Evolutionary conservation across 2,797 vertebrate genomes (phyloP).

Genomic region (Macropus fuliginosus): DNA sequence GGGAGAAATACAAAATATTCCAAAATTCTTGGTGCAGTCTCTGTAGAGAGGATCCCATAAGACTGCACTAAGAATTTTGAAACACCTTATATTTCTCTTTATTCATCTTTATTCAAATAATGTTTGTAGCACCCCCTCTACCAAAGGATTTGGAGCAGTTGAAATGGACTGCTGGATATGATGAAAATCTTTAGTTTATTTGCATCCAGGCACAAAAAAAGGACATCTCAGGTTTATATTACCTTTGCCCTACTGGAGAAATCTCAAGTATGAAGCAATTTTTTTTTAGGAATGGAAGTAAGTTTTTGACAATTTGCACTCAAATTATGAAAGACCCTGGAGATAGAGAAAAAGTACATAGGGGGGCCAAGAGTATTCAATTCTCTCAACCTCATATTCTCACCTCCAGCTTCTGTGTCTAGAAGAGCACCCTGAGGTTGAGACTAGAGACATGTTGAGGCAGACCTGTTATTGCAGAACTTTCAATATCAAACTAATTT

Average conservation of each 20-base stretch:
- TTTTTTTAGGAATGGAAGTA: neutral
- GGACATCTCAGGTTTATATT: neutral
- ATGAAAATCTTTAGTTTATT: neutral
- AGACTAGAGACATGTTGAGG: neutral
- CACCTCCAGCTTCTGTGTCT: neutral
- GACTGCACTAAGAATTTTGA: neutral
- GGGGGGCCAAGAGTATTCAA: neutral
- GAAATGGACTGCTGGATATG: neutral
- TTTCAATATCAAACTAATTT: neutral
- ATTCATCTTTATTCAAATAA: neutral
- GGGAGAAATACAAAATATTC: neutral
- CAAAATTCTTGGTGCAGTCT: neutral
- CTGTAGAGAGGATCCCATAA: neutral
- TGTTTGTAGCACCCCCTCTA: neutral
- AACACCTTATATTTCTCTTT: neutral
- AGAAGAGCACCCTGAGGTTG: neutral
- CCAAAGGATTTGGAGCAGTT: neutral
- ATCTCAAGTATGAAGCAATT: neutral
- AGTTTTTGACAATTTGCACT: neutral
- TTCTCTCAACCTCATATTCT: neutral
- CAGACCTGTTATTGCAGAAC: neutral
- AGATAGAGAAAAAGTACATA: neutral
- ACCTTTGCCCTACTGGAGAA: neutral
- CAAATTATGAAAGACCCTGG: neutral
- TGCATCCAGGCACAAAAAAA: neutral